A percentile compares a stretch with the other conserved stretches of the same genome.
phyloP scores from a whole-genome alignment of 1,140 invertebrate genomes.

The Rhopalosiphum padi region DNA sequence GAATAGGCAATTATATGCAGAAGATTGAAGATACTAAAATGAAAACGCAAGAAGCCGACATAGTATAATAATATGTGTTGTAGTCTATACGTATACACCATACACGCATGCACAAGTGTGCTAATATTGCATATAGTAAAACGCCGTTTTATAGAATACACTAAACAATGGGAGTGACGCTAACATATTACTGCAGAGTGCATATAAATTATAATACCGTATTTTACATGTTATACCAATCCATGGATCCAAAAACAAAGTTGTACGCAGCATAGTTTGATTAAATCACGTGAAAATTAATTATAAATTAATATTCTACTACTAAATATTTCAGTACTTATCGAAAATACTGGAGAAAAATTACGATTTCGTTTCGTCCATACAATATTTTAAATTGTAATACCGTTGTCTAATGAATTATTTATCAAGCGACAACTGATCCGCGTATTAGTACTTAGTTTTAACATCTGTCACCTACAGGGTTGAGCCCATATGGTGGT shows the following conservation, averaged over 20 bases:
- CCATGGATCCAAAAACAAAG: neutral
- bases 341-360: neutral
- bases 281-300: slow-evolving; percentile 20
- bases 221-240: neutral
- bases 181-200: neutral
- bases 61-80: neutral
- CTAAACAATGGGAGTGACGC: neutral
- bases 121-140: slow-evolving; percentile 40
- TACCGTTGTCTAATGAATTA: neutral
- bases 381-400: neutral
- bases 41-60: neutral
- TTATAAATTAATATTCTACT: neutral
- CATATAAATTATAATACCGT: too few relatives aligned
- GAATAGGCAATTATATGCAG: neutral
- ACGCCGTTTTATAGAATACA: slow-evolving; percentile 24
- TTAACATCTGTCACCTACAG: neutral
- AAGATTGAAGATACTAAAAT: neutral
- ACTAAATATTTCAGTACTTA: neutral
- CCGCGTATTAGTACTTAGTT: neutral
- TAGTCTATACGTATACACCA: neutral
- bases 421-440: neutral
- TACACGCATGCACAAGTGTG: neutral
- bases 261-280: neutral
- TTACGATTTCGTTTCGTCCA: neutral
- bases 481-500: neutral